Base-by-base conservation (phyloP, 2,888 invertebrate species). In the Melanophora roralis region DNA sequence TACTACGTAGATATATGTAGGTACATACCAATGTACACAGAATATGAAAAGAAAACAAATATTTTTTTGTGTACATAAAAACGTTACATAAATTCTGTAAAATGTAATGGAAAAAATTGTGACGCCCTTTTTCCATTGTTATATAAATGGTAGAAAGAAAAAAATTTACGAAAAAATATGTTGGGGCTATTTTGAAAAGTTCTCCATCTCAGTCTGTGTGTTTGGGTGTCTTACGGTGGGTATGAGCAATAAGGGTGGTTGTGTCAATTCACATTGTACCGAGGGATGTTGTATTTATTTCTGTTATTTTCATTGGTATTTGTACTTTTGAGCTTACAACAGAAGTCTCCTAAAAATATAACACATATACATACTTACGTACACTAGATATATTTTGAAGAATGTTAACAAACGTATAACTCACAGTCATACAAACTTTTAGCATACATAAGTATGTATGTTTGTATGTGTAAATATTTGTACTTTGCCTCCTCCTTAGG, bases 61-160 rank as follows among this genome's bases (percentile, higher is more conserved):
- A 59, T 45, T 49, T 40, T 59, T 14, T 45, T 38, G 36, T 38
- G 36, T 65, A 57, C 40, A 74, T 67, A 69, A 71, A 62, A 38
- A 62, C 38, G 53, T 55, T 69, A 76, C 55, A 64, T 69, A 64
- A 69, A 45, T 38, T 53, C 53, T 55, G 74, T 0, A 74, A 76
- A 53, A 72, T 16, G 34, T 21, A 64, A 65, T n/a, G 47, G 12
- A 65, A 38, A 62, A 32, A 71, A 77, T 62, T 78, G 82, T 65
- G 81, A 82, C 83, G 83, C 83, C 82, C 83, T 82, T 77, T 74
- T 55, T 81, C 51, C 73, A 68, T 72, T 64, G 77, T 69, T 75
- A 71, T 40, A 59, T 36, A 45, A 62, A 40, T 21, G 32, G 12
- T 38, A 45, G 68, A 43, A 32, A 14, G 32, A 40, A 21, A 38